Base-by-base conservation (phyloP, 2,113 vertebrate genomes). In the Cisticola juncidis region DNA sequence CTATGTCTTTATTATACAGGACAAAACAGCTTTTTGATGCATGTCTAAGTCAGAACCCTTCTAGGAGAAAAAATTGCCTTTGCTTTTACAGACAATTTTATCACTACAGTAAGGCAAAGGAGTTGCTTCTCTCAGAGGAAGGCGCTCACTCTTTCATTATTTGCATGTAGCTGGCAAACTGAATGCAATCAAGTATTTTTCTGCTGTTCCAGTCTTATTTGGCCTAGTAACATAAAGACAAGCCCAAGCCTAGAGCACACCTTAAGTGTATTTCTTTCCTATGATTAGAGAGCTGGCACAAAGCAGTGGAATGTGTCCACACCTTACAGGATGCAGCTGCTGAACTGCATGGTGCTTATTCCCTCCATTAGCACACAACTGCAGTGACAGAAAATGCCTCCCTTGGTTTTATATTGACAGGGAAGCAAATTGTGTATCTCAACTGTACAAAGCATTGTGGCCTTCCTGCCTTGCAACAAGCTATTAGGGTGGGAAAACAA, bases 241-340 rank as follows among this genome's bases (percentile, higher is more conserved):
- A 84, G 47, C 31, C 36, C 56, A 79, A 81, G n/a, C 29, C 71
- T 82, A 58, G 29, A 85, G 40, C 22, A 57, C 62, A 14, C 21
- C 38, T 82, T 70, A 68, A 71, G 38, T 60, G 5, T 90, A 36
- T 68, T 93, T 90, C n/a, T 93, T 90, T 93, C 68, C 76, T 90
- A 25, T 60, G 56, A 56, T 56, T 86, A 94, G 58, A 73, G 71
- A 92, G 31, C 31, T 90, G 88, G 71, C 71, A 95, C 1, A 4
- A 47, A 56, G 36, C 1, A 1, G 38, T 88, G 64, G 51, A 85
- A 91, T 47, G 50, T 92, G 79, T 91, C 82, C 82, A 62, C 70
- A 88, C 50, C 77, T 88, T 68, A 74, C 79, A 94, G 78, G 87
- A 92, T 94, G 74, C 85, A 95, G 82, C 78, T 94, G 91, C 44